A percentile compares a stretch with the other conserved stretches of the same genome.
These are phyloP conservation scores for Cephus runcator DNA, from an alignment of 2,888 invertebrate genomes.

Conservation along the genomic window DNA sequence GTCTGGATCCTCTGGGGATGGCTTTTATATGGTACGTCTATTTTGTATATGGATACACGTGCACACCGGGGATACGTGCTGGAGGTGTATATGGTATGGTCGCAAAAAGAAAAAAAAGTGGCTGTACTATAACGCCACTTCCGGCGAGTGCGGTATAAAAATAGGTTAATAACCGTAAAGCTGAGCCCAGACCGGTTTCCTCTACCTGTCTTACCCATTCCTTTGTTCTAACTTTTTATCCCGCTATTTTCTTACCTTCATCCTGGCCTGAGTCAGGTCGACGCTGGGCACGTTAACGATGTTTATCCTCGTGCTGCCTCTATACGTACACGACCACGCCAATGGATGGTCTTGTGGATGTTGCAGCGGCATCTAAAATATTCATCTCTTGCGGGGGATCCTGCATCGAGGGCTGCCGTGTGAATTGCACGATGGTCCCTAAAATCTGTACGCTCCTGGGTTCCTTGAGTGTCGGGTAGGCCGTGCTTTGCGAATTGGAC, in stretches of 20 bases:
- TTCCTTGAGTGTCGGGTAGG: neutral
- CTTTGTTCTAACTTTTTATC: neutral
- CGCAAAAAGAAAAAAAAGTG: neutral
- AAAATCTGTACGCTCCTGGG: neutral
- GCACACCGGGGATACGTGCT: neutral
- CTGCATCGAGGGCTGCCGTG: neutral
- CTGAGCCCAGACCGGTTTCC: neutral
- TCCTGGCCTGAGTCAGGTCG: neutral
- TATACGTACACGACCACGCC: neutral
- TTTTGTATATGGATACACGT: neutral
- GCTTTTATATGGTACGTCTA: neutral
- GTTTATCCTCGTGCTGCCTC: neutral
- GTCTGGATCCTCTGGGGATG: neutral
- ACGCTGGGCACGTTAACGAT: neutral
- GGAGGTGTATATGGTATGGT: neutral
- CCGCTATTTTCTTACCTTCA: neutral
- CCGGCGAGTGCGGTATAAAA: neutral
- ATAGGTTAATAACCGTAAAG: neutral
- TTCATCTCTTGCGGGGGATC: neutral
- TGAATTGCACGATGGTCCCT: neutral
- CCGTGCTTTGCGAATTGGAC: neutral
- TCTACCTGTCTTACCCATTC: neutral
- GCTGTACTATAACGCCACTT: neutral
- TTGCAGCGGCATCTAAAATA: neutral
- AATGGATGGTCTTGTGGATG: neutral